Conservation (phyloP, 1,140 invertebrate genomes). For the Lucilia cuprina region DNA sequence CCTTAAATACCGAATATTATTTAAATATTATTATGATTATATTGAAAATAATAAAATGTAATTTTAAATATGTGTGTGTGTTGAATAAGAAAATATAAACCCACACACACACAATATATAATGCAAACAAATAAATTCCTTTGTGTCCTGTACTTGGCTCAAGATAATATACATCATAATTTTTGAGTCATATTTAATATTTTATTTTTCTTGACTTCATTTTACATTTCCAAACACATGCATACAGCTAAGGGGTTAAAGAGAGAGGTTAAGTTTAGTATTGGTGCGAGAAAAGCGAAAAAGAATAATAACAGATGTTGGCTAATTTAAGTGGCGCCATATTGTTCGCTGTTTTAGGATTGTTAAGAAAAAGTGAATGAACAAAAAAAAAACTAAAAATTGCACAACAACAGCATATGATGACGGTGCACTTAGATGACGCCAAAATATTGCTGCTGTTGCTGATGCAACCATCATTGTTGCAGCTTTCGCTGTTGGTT, state of each 20-base stretch:
- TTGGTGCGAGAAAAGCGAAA: background rate
- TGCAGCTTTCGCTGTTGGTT: background rate
- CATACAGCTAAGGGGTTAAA: background rate
- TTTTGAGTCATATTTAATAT: too few relatives aligned
- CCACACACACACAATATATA: too few relatives aligned
- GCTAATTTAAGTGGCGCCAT: constrained; percentile 10
- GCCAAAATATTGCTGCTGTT: background rate
- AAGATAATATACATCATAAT: too few relatives aligned
- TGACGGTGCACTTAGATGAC: background rate
- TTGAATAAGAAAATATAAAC: too few relatives aligned
- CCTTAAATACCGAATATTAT: too few relatives aligned
- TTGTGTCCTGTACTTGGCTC: too few relatives aligned
- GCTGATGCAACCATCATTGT: background rate
- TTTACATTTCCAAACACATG: too few relatives aligned
- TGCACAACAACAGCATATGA: background rate
- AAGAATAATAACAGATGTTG: constrained; percentile 4
- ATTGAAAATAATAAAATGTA: too few relatives aligned
- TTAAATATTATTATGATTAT: too few relatives aligned
- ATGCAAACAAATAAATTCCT: too few relatives aligned
- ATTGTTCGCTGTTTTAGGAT: background rate
- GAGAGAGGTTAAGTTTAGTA: background rate
- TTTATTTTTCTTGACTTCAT: too few relatives aligned
- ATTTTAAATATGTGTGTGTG: too few relatives aligned
- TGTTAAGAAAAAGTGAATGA: background rate
- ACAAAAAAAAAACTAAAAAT: background rate